Percentiles rank a stretch among this genome's conserved stretches.
Conservation (phyloP, 2,797 vertebrate genomes). For the Amphiprion clarkii region DNA sequence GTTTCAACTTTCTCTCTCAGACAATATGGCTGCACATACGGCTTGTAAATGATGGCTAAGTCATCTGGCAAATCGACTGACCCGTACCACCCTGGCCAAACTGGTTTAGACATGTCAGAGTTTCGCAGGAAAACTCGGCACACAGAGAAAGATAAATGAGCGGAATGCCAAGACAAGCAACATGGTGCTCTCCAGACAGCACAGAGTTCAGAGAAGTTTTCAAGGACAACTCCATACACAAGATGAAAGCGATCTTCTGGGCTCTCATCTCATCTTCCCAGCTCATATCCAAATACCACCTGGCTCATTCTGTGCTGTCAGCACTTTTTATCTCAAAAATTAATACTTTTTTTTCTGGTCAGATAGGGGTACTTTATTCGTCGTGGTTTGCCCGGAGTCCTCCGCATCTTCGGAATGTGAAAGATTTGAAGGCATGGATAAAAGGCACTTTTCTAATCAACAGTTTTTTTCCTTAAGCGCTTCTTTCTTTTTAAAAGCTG, state of each 20-base stretch:
- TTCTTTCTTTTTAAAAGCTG: constrained; percentile 93
- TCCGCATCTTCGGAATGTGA: constrained; percentile 81
- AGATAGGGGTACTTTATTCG: constrained; percentile 77
- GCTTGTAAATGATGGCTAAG: constrained; percentile 35
- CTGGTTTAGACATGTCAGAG: constrained; percentile 37
- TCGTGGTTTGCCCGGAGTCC: constrained; percentile 81
- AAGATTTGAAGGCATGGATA: constrained; percentile 90
- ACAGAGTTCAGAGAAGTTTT: constrained; percentile 76
- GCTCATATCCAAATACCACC: constrained; percentile 82
- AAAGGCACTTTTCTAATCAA: constrained; percentile 90
- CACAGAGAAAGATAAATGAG: constrained; percentile 32
- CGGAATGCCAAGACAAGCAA: constrained; percentile 43
- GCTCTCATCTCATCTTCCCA: constrained; percentile 76
- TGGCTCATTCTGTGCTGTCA: constrained; percentile 82
- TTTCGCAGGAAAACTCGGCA: neutral
- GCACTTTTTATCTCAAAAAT: constrained; percentile 84
- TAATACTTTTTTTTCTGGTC: constrained; percentile 77
- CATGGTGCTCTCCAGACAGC: constrained; percentile 48
- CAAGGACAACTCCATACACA: constrained; percentile 78
- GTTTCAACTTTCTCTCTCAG: constrained; percentile 30
- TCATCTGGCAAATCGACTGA: constrained; percentile 37
- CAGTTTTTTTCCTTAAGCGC: constrained; percentile 90
- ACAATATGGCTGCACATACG: constrained; percentile 36
- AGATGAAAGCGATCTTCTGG: constrained; percentile 80
- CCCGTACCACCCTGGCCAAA: constrained; percentile 23